Evolutionary conservation across 2,113 vertebrate genomes (phyloP).

Genomic region (Regulus satrapa): DNA sequence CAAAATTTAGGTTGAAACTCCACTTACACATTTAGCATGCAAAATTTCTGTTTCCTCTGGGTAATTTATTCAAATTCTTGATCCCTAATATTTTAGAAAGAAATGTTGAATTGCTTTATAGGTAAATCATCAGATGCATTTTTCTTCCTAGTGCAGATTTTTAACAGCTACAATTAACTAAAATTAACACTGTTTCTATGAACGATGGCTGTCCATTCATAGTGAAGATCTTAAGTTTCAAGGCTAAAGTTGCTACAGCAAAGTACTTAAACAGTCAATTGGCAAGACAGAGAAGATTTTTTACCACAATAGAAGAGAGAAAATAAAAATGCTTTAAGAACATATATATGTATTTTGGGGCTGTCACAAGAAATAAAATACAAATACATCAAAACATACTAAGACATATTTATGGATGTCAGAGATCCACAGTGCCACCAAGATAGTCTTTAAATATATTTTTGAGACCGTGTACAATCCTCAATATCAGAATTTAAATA

Average conservation of each 20-base stretch:
- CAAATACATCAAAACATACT: background rate
- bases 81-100: background rate
- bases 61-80: background rate
- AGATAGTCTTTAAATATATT: background rate
- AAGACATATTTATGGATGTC: background rate
- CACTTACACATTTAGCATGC: background rate
- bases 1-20: background rate
- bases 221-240: constrained; percentile 31
- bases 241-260: constrained; percentile 40
- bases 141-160: background rate
- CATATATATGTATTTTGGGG: background rate
- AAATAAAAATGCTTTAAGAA: background rate
- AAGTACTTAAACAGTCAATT: constrained; percentile 50
- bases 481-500: constrained; percentile 5
- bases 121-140: background rate
- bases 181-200: background rate
- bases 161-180: constrained; percentile 56
- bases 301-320: background rate
- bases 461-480: background rate
- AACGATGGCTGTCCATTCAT: constrained; percentile 27
- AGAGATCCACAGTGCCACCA: background rate
- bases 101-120: background rate
- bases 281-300: background rate
- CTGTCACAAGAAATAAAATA: background rate
- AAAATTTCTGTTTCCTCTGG: background rate